Percentiles rank a stretch among this genome's conserved stretches.
phyloP scores from a whole-genome alignment of 2,888 invertebrate genomes.

The Parnassius glacialis region DNA sequence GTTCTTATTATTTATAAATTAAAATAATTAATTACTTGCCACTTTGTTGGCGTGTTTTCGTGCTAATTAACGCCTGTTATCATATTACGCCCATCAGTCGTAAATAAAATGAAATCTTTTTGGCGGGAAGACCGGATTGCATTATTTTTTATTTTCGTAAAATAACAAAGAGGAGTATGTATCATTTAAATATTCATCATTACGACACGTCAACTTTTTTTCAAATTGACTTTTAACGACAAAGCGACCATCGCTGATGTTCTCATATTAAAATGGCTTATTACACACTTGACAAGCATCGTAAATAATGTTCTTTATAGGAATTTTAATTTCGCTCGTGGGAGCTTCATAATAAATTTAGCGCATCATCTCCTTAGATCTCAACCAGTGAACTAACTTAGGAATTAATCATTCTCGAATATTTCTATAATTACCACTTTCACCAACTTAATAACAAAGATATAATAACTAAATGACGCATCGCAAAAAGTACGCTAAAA shows the following conservation, averaged over 20 bases:
- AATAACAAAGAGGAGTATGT: constrained; percentile 24
- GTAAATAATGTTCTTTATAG: constrained; percentile 17
- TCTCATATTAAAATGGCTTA: constrained; percentile 13
- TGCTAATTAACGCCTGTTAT: no score
- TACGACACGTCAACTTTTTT: constrained; percentile 23
- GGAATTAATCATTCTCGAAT: not conserved
- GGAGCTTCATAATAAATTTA: not conserved
- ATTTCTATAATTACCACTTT: not conserved
- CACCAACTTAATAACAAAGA: no score
- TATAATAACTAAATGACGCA: no score
- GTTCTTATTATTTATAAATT: no score
- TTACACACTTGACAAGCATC: constrained; percentile 10
- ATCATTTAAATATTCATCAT: constrained; percentile 26
- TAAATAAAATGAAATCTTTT: not conserved
- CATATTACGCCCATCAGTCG: no score
- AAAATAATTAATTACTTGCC: no score
- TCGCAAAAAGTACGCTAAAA: no score
- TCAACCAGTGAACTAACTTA: not conserved
- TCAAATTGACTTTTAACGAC: constrained; percentile 15
- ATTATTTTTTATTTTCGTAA: constrained; percentile 17
- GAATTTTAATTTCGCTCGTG: constrained; percentile 1
- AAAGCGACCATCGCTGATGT: constrained; percentile 20
- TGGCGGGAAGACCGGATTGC: constrained; percentile 8
- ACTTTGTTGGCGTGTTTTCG: no score
- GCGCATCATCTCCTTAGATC: not conserved